Base-by-base conservation (phyloP, 2,113 vertebrate genomes). In the Gobio gobio region DNA sequence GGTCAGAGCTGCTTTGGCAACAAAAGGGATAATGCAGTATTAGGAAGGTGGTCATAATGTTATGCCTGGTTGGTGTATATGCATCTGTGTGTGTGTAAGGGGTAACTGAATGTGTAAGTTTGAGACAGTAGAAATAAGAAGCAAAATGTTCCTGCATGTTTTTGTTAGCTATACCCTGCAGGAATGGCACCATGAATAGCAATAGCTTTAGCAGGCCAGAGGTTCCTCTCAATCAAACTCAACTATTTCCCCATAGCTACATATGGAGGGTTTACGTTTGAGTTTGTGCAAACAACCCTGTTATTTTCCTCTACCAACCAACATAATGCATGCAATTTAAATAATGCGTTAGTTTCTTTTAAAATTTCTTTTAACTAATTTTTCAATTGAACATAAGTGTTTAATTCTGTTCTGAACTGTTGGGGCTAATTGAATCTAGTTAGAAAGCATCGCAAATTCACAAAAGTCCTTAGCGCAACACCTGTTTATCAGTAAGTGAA, bases 121-220 rank as follows among this genome's bases (percentile, higher is more conserved):
- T 76, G 47, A 33, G 24, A 54, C 10, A 1, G 47, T 24, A 45
- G 20, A 45, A 24, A 5, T 29, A 26, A 45, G 26, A 33, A 59
- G 24, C 8, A 24, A 51, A 75, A 26, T 63, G 74, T 84, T 84
- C 33, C 56, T 64, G 18, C 24, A 68, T 58, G 43, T 78, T 63
- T 81, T 10, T 51, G 45, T 63, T 49, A 68, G 83, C 78, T 85
- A 51, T 68, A 72, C 63, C 75, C 86, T 68, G 61, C 75, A 76
- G 86, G 81, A 70, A 78, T 54, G 84, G 54, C 75, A 84, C 86
- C 83, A 26, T 87, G 86, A 86, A 85, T 83, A 87, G 86, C 84
- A 87, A 82, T 86, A 82, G 29, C 49, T 61, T 80, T 36, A 83
- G 22, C 59, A 54, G 64, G 80, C 83, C 81, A 84, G 68, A 86